These are phyloP conservation scores for Mionectes macconnelli DNA, from an alignment of 2,113 vertebrate genomes.

Conservation along the genomic window DNA sequence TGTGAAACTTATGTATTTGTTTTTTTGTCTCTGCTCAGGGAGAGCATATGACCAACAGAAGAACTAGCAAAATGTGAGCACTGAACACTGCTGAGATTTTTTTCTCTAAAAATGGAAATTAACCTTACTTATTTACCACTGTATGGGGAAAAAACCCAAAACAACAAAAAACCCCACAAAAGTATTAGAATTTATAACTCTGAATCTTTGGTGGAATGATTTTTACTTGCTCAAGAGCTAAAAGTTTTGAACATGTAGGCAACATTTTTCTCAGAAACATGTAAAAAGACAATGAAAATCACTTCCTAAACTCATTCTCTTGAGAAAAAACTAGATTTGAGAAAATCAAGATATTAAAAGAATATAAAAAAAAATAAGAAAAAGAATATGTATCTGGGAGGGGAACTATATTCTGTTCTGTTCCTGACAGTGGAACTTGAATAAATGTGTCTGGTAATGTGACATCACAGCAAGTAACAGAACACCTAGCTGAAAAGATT, in stretches of 20 bases:
- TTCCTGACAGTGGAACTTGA: neutral
- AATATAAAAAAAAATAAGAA: neutral
- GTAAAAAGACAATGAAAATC: neutral
- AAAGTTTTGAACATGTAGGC: neutral
- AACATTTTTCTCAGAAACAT: neutral
- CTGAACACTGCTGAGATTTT: neutral
- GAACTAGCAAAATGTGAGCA: neutral
- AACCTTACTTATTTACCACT: neutral
- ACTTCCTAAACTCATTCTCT: neutral
- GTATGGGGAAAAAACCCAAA: too few relatives aligned
- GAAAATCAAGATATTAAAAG: neutral
- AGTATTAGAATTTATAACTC: neutral
- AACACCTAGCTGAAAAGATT: neutral
- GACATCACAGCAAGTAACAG: neutral
- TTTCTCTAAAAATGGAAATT: neutral
- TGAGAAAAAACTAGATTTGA: neutral
- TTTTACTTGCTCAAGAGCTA: neutral
- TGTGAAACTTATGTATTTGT: neutral
- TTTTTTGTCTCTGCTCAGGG: neutral
- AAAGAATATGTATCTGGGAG: neutral
- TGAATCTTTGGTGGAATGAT: neutral
- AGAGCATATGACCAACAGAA: neutral
- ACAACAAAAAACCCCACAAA: neutral
- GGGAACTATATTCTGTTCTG: neutral
- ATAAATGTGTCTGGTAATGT: neutral